Evolutionary conservation across 1,140 invertebrate species (phyloP).

Genomic region (Hesperophylax magnus): DNA sequence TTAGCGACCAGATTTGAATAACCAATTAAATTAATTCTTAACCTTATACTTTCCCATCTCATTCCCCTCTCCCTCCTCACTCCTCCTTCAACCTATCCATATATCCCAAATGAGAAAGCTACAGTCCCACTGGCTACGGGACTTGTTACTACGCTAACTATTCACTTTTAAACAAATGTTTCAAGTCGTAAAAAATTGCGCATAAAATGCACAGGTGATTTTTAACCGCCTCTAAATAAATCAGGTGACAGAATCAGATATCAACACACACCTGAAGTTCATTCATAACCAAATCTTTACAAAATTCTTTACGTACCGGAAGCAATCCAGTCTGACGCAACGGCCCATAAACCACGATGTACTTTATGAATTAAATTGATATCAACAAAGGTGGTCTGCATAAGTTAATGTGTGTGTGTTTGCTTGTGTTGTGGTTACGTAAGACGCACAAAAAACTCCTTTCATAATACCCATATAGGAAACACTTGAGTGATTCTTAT

Average conservation of each 20-base stretch:
- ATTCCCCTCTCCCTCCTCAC: no score
- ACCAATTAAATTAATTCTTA: no score
- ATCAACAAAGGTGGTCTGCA: not conserved
- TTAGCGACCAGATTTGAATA: no score
- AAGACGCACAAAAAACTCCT: conserved; percentile 51
- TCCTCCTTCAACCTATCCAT: no score
- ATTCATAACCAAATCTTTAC: not conserved
- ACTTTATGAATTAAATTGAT: not conserved
- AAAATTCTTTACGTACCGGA: not conserved
- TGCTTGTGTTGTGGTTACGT: not conserved
- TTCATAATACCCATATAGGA: conserved; percentile 20
- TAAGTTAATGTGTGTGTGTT: not conserved
- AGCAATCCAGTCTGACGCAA: conserved; percentile 1
- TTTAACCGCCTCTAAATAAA: no score
- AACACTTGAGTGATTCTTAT: conserved; percentile 55
- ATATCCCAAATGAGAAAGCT: no score
- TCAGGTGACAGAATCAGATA: not conserved
- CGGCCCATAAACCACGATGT: not conserved
- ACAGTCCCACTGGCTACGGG: no score
- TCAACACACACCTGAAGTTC: not conserved
- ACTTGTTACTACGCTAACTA: no score
- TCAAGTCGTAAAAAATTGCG: no score
- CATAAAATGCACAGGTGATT: no score
- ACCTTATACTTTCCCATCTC: no score
- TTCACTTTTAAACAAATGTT: no score